A percentile compares a stretch with the other conserved stretches of the same genome.
Conservation (phyloP, 2,113 vertebrate species). For the Chroicocephalus ridibundus region DNA sequence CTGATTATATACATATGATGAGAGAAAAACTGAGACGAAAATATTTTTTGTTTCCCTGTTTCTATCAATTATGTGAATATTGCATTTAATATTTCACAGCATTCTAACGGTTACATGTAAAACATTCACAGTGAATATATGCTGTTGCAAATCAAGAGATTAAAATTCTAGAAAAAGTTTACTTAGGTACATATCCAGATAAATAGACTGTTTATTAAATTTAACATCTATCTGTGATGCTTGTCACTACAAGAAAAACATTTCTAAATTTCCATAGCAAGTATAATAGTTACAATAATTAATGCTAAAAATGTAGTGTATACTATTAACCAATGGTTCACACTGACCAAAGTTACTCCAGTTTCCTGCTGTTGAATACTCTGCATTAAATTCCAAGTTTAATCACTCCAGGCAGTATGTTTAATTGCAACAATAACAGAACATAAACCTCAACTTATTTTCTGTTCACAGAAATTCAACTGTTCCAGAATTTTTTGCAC, state of each 20-base stretch:
- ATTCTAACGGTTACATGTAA: constrained; percentile 29
- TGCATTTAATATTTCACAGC: constrained; percentile 47
- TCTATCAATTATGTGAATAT: neutral
- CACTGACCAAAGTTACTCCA: no score
- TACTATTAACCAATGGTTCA: neutral
- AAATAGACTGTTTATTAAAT: constrained; percentile 4
- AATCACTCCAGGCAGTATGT: neutral
- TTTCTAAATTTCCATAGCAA: constrained; percentile 7
- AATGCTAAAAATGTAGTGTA: neutral
- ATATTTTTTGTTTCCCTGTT: constrained; percentile 34
- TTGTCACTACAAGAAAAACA: constrained; percentile 9
- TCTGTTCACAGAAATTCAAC: neutral
- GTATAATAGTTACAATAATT: neutral
- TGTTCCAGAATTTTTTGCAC: neutral
- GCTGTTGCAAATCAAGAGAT: constrained; percentile 33
- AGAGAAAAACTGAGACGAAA: constrained; percentile 10
- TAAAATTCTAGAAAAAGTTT: constrained; percentile 16
- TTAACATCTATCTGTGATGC: constrained; percentile 54
- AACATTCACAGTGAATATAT: constrained; percentile 36
- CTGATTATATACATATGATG: neutral
- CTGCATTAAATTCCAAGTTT: neutral
- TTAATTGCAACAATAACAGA: neutral
- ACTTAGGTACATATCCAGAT: constrained; percentile 17
- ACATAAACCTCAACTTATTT: neutral
- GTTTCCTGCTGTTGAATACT: neutral